phyloP scores from a whole-genome alignment of 2,113 vertebrate species.

The Narcine bancroftii region DNA sequence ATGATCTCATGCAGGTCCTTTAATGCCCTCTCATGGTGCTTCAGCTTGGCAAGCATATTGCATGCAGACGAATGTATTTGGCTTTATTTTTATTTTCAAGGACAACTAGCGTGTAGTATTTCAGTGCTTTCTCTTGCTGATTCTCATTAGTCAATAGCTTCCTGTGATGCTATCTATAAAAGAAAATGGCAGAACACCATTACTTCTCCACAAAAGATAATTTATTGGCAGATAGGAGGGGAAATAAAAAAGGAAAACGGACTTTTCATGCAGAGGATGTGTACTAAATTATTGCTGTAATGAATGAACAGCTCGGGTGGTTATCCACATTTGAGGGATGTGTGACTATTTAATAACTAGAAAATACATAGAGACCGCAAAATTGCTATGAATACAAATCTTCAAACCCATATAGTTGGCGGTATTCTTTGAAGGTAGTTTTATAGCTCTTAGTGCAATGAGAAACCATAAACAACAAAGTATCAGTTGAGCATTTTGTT shows the following conservation, averaged over 20 bases:
- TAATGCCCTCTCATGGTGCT: slow-evolving; percentile 55
- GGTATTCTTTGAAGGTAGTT: neutral
- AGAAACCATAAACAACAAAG: neutral
- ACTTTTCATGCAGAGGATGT: neutral
- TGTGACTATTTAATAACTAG: neutral
- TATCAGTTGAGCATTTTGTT: neutral
- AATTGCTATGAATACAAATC: neutral
- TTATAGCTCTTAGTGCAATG: neutral
- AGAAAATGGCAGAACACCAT: neutral
- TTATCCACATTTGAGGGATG: neutral
- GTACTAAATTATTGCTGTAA: neutral
- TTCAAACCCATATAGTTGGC: neutral
- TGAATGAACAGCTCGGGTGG: neutral
- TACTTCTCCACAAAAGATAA: neutral
- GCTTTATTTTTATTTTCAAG: slow-evolving; percentile 48
- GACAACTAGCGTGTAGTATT: slow-evolving; percentile 67
- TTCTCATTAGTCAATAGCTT: slow-evolving; percentile 56
- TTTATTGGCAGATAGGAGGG: neutral
- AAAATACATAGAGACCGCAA: neutral
- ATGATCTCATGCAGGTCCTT: slow-evolving; percentile 68
- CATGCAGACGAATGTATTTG: slow-evolving; percentile 61
- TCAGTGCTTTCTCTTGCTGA: slow-evolving; percentile 56
- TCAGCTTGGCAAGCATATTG: slow-evolving; percentile 63
- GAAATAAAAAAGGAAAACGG: neutral
- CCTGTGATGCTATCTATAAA: slow-evolving; percentile 63